phyloP scores from a whole-genome alignment of 2,797 vertebrate species.

The Taenioides sp. region DNA sequence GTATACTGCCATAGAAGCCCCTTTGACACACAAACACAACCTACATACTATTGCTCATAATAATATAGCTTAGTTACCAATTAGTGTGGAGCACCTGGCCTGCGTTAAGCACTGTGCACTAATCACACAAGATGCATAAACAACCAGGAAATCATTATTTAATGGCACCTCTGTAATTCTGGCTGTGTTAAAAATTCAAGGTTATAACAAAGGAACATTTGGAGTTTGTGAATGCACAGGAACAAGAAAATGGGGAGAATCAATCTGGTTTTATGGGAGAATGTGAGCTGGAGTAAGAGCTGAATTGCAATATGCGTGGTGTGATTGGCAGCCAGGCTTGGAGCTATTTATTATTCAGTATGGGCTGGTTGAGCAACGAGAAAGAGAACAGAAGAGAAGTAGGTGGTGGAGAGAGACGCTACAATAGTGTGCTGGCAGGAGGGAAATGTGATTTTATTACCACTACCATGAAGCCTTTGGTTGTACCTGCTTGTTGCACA shows the following conservation, averaged over 20 bases:
- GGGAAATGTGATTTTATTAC: conserved; percentile 40
- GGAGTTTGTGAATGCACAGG: conserved; percentile 25
- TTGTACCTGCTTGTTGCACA: conserved; percentile 15
- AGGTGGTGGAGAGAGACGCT: conserved; percentile 52
- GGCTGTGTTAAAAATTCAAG: neutral
- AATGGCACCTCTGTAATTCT: neutral
- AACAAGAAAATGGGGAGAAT: conserved; percentile 16
- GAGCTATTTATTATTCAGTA: conserved; percentile 71
- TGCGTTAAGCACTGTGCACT: neutral
- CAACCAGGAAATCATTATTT: neutral
- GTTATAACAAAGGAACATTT: conserved; percentile 13
- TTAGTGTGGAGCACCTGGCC: conserved; percentile 6
- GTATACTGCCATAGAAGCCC: conserved; percentile 15
- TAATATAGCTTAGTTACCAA: conserved; percentile 3
- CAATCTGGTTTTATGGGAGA: conserved; percentile 36
- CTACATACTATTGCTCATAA: conserved; percentile 25
- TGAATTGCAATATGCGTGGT: conserved; percentile 59
- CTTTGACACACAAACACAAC: conserved; percentile 32
- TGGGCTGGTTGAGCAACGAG: conserved; percentile 45
- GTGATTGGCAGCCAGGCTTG: conserved; percentile 66
- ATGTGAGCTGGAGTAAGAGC: conserved; percentile 42
- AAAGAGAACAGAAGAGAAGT: conserved; percentile 52
- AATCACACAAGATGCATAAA: neutral
- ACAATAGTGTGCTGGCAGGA: conserved; percentile 40
- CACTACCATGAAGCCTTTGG: conserved; percentile 21